Evolutionary conservation across 1,140 invertebrate species (phyloP).

Genomic region (Apis dorsata): DNA sequence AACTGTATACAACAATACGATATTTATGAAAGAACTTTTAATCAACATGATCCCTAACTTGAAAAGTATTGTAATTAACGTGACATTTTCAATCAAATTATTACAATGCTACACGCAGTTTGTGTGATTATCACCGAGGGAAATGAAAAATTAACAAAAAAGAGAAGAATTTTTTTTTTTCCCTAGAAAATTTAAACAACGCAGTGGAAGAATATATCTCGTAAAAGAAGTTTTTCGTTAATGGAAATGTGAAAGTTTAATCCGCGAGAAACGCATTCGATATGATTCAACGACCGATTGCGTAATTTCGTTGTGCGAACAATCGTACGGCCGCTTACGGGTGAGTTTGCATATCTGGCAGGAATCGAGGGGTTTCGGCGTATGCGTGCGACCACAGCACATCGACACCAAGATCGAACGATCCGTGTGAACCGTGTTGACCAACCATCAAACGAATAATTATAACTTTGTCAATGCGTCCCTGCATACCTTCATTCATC

Average conservation of each 20-base stretch:
- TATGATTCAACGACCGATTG: slow-evolving; percentile 42
- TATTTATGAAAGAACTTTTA: too few species aligned
- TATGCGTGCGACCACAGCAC: neutral
- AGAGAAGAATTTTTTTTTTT: too few species aligned
- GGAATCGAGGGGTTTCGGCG: slow-evolving; percentile 23
- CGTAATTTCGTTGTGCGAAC: slow-evolving; percentile 29
- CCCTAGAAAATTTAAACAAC: too few species aligned
- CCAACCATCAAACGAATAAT: slow-evolving; percentile 5
- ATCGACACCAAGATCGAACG: neutral
- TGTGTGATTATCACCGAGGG: too few species aligned
- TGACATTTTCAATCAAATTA: too few species aligned
- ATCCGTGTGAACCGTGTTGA: slow-evolving; percentile 12
- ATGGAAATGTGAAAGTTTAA: slow-evolving; percentile 45
- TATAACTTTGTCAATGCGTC: neutral
- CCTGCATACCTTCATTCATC: neutral
- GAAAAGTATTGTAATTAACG: neutral
- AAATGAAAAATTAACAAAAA: too few species aligned
- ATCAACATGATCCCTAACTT: neutral
- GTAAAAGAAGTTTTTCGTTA: neutral
- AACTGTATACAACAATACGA: too few species aligned
- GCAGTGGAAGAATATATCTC: neutral
- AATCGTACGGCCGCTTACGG: slow-evolving; percentile 13
- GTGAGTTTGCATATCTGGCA: slow-evolving; percentile 24
- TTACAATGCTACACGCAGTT: too few species aligned
- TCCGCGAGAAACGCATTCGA: neutral